phyloP scores from a whole-genome alignment of 2,797 vertebrate species.

The Crocidura indochinensis region DNA sequence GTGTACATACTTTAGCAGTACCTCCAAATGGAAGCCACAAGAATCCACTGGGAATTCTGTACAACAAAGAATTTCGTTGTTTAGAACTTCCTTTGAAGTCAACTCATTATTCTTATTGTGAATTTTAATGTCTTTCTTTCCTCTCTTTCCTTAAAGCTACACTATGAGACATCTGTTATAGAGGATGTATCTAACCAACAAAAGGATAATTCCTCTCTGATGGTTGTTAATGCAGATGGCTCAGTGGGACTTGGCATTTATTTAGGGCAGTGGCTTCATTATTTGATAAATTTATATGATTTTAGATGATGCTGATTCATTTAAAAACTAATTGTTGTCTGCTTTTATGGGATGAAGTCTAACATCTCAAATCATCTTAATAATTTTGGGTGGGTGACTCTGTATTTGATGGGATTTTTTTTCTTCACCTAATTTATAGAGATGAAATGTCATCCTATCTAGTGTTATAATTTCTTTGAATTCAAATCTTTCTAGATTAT shows the following conservation, averaged over 20 bases:
- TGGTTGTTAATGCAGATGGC: neutral
- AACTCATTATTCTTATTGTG: slow-evolving; percentile 58
- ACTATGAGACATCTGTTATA: slow-evolving; percentile 13
- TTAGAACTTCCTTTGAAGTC: slow-evolving; percentile 71
- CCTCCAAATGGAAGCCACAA: slow-evolving; percentile 57
- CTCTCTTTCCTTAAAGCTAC: slow-evolving; percentile 57
- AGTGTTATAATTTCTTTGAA: neutral
- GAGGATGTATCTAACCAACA: neutral
- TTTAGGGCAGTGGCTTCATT: neutral
- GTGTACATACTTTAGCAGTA: slow-evolving; percentile 12
- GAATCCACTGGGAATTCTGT: slow-evolving; percentile 48
- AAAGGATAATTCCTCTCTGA: neutral
- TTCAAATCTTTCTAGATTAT: slow-evolving; percentile 8
- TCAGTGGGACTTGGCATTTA: neutral
- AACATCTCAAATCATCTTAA: neutral
- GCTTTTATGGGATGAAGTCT: neutral
- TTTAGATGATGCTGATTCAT: neutral
- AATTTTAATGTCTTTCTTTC: slow-evolving; percentile 64
- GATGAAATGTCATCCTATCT: neutral
- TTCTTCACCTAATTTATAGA: slow-evolving; percentile 9
- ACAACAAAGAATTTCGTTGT: slow-evolving; percentile 65
- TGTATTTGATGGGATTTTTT: neutral
- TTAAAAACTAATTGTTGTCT: neutral
- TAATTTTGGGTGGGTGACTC: neutral
- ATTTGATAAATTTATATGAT: neutral